phyloP scores from a whole-genome alignment of 2,888 invertebrate species.

The Lasius platythorax region DNA sequence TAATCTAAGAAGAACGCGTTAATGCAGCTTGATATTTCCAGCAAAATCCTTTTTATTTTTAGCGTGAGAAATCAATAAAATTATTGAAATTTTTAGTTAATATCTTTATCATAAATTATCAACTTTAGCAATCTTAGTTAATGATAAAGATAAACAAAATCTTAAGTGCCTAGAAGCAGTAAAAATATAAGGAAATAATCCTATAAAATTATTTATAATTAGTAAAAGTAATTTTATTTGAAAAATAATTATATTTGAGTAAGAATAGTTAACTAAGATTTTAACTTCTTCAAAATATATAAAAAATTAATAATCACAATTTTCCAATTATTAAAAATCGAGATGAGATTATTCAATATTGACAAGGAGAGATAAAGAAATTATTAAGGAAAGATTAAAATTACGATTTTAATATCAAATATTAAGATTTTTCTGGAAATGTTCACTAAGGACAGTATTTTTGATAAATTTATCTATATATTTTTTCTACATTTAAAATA shows the following conservation, averaged over 20 bases:
- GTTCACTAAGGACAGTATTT: background rate
- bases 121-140: no score
- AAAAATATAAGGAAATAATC: no score
- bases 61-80: no score
- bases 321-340: background rate
- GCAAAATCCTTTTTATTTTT: no score
- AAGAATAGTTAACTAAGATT: background rate
- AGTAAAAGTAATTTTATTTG: background rate
- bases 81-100: no score
- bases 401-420: background rate
- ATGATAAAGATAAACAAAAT: no score
- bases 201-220: no score
- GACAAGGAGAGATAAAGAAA: background rate
- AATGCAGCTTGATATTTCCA: no score
- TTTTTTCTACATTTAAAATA: background rate
- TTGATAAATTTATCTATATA: background rate
- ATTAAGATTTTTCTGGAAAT: background rate
- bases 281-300: background rate
- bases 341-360: background rate
- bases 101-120: background rate
- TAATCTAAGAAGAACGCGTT: background rate
- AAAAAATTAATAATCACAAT: background rate
- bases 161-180: no score
- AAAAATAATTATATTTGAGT: background rate
- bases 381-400: background rate